Percentiles rank a stretch among this genome's conserved stretches.
phyloP scores from a whole-genome alignment of 2,888 invertebrate genomes.

The Dryobota labecula region DNA sequence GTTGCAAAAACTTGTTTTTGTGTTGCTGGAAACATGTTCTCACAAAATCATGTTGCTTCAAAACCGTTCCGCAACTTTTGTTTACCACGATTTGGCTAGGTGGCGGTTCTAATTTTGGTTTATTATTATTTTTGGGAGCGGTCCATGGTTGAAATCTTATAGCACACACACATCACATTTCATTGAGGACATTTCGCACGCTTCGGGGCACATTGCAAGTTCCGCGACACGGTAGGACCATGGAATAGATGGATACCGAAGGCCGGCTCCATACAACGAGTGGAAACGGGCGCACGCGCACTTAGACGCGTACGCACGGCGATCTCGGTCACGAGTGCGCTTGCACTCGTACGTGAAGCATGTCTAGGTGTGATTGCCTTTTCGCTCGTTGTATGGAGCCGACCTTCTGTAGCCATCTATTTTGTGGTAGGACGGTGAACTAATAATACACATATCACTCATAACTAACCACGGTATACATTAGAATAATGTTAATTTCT shows the following conservation, averaged over 20 bases:
- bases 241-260: neutral
- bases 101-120: slow-evolving; percentile 53
- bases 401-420: slow-evolving; percentile 6
- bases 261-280: neutral
- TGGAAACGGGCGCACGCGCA: neutral
- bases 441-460: slow-evolving; percentile 58
- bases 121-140: slow-evolving; percentile 56
- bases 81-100: slow-evolving; percentile 22
- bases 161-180: slow-evolving; percentile 62
- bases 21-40: neutral
- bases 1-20: slow-evolving; percentile 14
- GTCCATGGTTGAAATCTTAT: slow-evolving; percentile 76
- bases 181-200: slow-evolving; percentile 60
- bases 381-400: neutral
- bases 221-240: slow-evolving; percentile 50
- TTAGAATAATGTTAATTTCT: slow-evolving; percentile 30
- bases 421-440: slow-evolving; percentile 41
- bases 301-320: neutral
- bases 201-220: slow-evolving; percentile 65
- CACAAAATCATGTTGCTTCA: slow-evolving; percentile 10
- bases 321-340: neutral
- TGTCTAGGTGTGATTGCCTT: neutral
- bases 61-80: neutral
- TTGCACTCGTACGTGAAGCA: neutral
- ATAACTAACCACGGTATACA: slow-evolving; percentile 50